Percentiles rank a stretch among this genome's conserved stretches.
phyloP scores from a whole-genome alignment of 2,888 invertebrate genomes.

The Tetranychus piercei region DNA sequence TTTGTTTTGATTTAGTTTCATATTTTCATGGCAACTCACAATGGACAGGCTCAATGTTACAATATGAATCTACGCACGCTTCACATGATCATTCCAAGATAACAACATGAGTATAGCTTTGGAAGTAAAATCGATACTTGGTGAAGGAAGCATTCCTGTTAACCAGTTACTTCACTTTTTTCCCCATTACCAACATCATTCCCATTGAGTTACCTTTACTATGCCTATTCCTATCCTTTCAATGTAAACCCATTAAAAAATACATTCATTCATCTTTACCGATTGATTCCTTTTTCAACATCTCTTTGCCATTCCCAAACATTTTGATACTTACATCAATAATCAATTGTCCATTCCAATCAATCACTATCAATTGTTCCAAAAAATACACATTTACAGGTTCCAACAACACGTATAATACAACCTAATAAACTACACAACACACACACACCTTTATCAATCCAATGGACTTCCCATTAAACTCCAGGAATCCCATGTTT shows the following conservation, averaged over 20 bases:
- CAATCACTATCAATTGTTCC: too few relatives aligned
- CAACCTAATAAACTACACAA: neutral
- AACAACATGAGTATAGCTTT: neutral
- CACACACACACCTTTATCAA: neutral
- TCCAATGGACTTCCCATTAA: neutral
- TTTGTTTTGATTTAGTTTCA: too few relatives aligned
- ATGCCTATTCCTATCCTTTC: neutral
- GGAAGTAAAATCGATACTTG: neutral
- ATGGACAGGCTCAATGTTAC: too few relatives aligned
- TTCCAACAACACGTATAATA: too few relatives aligned
- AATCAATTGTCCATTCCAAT: neutral
- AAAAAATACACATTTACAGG: too few relatives aligned
- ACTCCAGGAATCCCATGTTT: neutral
- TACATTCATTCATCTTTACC: neutral
- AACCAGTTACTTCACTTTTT: neutral
- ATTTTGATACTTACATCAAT: neutral
- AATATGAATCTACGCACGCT: too few relatives aligned
- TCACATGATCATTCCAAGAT: too few relatives aligned
- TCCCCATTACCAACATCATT: neutral
- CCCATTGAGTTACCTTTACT: neutral
- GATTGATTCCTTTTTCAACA: neutral
- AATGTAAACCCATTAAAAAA: neutral
- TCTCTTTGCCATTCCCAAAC: too few relatives aligned
- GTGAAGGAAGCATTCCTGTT: neutral
- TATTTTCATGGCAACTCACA: too few relatives aligned